Evolutionary conservation across 92 coral and sea anemone species (phyloP).

Genomic region (Zoanthus gigantus): DNA sequence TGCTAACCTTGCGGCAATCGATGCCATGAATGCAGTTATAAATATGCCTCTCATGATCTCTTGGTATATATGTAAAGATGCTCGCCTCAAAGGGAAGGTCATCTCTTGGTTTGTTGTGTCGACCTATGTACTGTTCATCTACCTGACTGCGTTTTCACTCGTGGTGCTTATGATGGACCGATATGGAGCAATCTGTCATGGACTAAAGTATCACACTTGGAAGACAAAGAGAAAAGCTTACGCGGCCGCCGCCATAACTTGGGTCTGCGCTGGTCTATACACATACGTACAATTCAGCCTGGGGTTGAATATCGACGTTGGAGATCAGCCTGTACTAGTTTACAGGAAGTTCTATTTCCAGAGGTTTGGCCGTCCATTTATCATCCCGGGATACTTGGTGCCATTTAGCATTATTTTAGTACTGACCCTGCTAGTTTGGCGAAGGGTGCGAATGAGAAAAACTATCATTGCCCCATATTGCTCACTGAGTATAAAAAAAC

Average conservation of each 20-base stretch:
- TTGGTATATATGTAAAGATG: slow-evolving; percentile 82
- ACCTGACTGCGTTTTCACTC: slow-evolving; percentile 72
- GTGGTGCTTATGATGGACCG: slow-evolving; percentile 85
- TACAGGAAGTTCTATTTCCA: slow-evolving; percentile 76
- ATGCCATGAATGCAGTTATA: slow-evolving; percentile 71
- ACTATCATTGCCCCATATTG: slow-evolving; percentile 61
- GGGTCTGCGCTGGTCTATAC: slow-evolving; percentile 70
- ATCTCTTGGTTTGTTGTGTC: slow-evolving; percentile 74
- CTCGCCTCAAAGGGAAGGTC: slow-evolving; percentile 62
- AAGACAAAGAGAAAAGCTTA: slow-evolving; percentile 78
- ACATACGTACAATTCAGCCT: slow-evolving; percentile 73
- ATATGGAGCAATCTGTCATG: slow-evolving; percentile 85
- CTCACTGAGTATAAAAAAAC: slow-evolving; percentile 45
- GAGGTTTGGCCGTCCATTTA: slow-evolving; percentile 75
- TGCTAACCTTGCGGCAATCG: slow-evolving; percentile 77
- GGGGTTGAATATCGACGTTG: slow-evolving; percentile 69
- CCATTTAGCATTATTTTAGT: slow-evolving; percentile 70
- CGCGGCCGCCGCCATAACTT: slow-evolving; percentile 62
- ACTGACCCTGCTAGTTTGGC: slow-evolving; percentile 72
- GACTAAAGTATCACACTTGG: slow-evolving; percentile 81
- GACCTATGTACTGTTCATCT: slow-evolving; percentile 78
- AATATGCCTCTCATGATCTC: slow-evolving; percentile 84
- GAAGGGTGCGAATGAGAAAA: slow-evolving; percentile 59
- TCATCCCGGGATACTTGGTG: slow-evolving; percentile 77
- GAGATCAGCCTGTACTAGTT: slow-evolving; percentile 72